Base-by-base conservation (phyloP, 2,888 invertebrate species). In the Chrysolina haemoptera region DNA sequence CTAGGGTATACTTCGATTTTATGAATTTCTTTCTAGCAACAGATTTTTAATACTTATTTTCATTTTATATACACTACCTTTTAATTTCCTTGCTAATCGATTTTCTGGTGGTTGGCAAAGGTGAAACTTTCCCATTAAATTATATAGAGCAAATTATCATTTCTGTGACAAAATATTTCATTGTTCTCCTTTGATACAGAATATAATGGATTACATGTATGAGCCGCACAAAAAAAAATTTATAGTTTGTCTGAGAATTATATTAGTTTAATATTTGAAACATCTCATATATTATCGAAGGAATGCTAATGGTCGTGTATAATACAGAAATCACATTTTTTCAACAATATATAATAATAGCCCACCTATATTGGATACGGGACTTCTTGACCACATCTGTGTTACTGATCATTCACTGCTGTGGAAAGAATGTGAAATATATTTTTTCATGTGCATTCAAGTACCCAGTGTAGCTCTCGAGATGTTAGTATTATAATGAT, bases 1-100 rank as follows among this genome's bases (percentile, higher is more conserved):
- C 35, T 43, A 2, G 0, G 43, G 43, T 43, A 14, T 43, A 14
- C 14, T 9, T 43, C 14, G 1, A 0, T 43, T 43, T 12, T 12
- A 2, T 9, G 1, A 12, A 8, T 12, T 43, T 43, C 1, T 43
- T 43, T 18, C 1, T 35, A 16, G 22, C 35, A 27, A 59, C 55
- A 35, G 59, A 59, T 59, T n/a, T 27, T n/a, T n/a, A 59, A 35
- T n/a, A 27, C 22, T 22, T 27, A 12, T 59, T 27, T 59, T 59
- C 14, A 27, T 59, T 59, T 22, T 59, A 27, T 59, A 59, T 59
- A 59, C 14, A n/a, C n/a, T 27, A 8, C 9, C 35, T n/a, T n/a
- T 27, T 8, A n/a, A 27, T n/a, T 59, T 59, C 11, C 20, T 53
- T 11, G 20, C 12, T 11, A 11, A 53, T 10, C 53, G 20, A 22